Evolutionary conservation across 2,888 invertebrate species (phyloP).

Genomic region (Dermolepida albohirtum): DNA sequence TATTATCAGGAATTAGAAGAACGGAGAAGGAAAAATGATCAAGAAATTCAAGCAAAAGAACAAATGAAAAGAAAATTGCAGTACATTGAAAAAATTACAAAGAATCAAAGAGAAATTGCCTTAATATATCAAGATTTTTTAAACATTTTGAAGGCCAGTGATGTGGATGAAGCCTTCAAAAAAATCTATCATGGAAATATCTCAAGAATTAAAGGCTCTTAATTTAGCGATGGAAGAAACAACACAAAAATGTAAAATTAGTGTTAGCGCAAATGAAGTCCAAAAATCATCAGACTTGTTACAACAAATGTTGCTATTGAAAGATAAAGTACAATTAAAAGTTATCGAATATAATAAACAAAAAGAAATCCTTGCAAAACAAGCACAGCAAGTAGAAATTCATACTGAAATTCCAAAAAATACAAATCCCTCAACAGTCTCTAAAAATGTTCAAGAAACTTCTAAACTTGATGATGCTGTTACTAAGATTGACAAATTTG

Average conservation of each 20-base stretch:
- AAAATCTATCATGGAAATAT: conserved; percentile 60
- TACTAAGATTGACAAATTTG: conserved; percentile 61
- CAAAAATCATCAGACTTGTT: conserved; percentile 52
- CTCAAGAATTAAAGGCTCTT: conserved; percentile 63
- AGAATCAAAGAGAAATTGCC: conserved; percentile 70
- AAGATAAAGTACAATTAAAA: conserved; percentile 53
- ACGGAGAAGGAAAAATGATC: conserved; percentile 67
- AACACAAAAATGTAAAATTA: conserved; percentile 65
- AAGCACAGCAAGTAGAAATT: conserved; percentile 51
- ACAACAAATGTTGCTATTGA: conserved; percentile 44
- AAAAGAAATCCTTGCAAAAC: conserved; percentile 58
- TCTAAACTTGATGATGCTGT: conserved; percentile 50
- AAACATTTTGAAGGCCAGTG: conserved; percentile 59
- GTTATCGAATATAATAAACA: conserved; percentile 55
- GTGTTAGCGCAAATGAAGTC: conserved; percentile 68
- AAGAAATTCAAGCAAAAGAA: conserved; percentile 67
- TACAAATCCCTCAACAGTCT: background rate
- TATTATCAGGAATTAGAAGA: conserved; percentile 61
- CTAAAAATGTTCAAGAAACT: background rate
- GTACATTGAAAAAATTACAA: conserved; percentile 68
- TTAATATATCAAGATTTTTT: conserved; percentile 70
- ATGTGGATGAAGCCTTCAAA: conserved; percentile 47
- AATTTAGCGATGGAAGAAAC: conserved; percentile 66
- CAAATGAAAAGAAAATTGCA: conserved; percentile 52
- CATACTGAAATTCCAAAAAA: background rate